phyloP scores from a whole-genome alignment of 2,113 vertebrate species.

The Brachirus orientalis region DNA sequence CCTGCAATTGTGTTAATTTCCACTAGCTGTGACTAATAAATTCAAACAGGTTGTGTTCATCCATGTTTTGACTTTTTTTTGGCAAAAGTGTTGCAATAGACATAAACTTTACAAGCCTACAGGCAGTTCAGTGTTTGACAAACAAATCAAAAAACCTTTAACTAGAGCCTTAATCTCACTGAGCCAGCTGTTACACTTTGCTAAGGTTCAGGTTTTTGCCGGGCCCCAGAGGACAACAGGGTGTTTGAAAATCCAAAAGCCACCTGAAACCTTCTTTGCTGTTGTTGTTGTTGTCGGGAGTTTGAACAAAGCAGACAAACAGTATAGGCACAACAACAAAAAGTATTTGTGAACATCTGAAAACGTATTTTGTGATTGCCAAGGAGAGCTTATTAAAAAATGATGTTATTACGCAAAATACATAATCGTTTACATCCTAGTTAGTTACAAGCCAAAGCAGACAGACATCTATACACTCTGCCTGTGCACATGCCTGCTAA shows the following conservation, averaged over 20 bases:
- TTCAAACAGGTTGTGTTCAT: neutral
- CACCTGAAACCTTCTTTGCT: neutral
- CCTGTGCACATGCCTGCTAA: constrained; percentile 35
- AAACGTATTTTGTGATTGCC: constrained; percentile 12
- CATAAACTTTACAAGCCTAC: neutral
- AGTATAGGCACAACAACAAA: neutral
- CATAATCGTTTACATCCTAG: constrained; percentile 23
- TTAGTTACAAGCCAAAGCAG: constrained; percentile 25
- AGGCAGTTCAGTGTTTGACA: constrained; percentile 1
- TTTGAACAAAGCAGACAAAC: constrained; percentile 6
- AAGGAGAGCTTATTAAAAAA: neutral
- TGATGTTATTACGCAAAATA: neutral
- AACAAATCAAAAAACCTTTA: constrained; percentile 6
- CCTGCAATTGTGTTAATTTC: too few relatives aligned
- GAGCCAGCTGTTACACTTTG: constrained; percentile 33
- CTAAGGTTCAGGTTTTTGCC: neutral
- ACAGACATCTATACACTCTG: constrained; percentile 12
- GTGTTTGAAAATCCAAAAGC: neutral
- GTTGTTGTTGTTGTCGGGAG: neutral
- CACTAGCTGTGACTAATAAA: too few relatives aligned
- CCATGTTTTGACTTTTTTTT: neutral
- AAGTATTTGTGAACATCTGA: neutral
- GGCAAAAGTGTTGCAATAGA: neutral
- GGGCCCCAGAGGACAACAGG: constrained; percentile 2
- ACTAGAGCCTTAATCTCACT: constrained; percentile 41